Conservation (phyloP, 2,888 invertebrate species). For the Eubasilissa splendida region DNA sequence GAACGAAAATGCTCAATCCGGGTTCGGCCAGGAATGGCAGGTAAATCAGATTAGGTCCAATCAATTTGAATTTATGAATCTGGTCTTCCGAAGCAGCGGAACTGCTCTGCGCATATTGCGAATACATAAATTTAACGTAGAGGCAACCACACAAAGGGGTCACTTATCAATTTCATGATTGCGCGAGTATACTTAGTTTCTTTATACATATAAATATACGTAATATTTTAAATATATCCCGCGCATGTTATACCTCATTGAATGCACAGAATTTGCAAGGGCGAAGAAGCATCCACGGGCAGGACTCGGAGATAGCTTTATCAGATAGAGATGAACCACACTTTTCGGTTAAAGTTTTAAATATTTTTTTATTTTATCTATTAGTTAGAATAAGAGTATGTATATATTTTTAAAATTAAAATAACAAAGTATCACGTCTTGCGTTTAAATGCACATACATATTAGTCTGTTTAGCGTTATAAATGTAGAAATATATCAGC, state of each 20-base stretch:
- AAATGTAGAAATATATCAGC: no score
- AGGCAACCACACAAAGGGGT: slow-evolving; percentile 55
- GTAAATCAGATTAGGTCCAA: slow-evolving; percentile 74
- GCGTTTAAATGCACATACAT: no score
- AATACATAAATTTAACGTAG: slow-evolving; percentile 52
- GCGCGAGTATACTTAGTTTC: slow-evolving; percentile 46
- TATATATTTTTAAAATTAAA: no score
- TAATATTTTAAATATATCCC: slow-evolving; percentile 53
- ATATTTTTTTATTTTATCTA: no score
- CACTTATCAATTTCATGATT: slow-evolving; percentile 59
- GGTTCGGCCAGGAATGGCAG: slow-evolving; percentile 62
- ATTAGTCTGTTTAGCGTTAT: no score
- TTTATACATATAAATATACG: slow-evolving; percentile 43
- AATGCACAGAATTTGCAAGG: slow-evolving; percentile 54
- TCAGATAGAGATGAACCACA: no score
- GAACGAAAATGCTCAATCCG: slow-evolving; percentile 64
- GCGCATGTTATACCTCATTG: slow-evolving; percentile 54
- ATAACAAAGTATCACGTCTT: no score
- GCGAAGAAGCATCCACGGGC: slow-evolving; percentile 30
- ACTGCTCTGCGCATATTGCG: slow-evolving; percentile 43
- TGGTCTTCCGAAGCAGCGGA: slow-evolving; percentile 62
- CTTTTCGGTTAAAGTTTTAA: no score
- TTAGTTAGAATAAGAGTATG: no score
- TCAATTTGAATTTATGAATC: slow-evolving; percentile 75
- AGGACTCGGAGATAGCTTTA: slow-evolving; percentile 11